Conservation (phyloP, 2,888 invertebrate species). For the Cantharis rufa region DNA sequence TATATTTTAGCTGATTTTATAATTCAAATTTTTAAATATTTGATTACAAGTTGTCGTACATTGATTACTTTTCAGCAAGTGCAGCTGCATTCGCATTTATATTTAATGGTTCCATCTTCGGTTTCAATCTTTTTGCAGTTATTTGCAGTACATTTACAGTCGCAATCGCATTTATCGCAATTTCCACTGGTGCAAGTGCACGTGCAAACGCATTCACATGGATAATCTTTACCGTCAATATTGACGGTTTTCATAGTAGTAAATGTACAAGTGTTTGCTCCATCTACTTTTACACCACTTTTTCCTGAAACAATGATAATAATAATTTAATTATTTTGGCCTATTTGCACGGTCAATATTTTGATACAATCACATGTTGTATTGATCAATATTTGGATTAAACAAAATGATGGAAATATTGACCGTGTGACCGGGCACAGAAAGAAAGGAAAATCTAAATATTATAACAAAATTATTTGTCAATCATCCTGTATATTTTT, state of each 20-base stretch:
- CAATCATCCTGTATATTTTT: not conserved
- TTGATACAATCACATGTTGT: no score
- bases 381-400: no score
- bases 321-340: not conserved
- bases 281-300: not conserved
- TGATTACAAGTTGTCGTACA: not conserved
- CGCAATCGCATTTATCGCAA: constrained; percentile 24
- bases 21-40: not conserved
- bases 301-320: not conserved
- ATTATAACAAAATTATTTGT: not conserved
- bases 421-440: no score
- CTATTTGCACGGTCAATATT: no score
- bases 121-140: constrained; percentile 16
- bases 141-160: constrained; percentile 23
- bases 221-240: constrained; percentile 24
- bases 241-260: constrained; percentile 7
- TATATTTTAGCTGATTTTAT: not conserved
- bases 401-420: no score
- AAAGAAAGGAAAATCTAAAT: no score
- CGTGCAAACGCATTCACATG: constrained; percentile 28
- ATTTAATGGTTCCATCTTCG: constrained; percentile 19
- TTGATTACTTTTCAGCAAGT: constrained; percentile 11
- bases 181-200: constrained; percentile 11
- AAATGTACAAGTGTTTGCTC: constrained; percentile 14
- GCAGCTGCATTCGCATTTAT: constrained; percentile 27